These are phyloP conservation scores for Sebastes schlegelii DNA, from an alignment of 2,113 vertebrate genomes.

Conservation along the genomic window DNA sequence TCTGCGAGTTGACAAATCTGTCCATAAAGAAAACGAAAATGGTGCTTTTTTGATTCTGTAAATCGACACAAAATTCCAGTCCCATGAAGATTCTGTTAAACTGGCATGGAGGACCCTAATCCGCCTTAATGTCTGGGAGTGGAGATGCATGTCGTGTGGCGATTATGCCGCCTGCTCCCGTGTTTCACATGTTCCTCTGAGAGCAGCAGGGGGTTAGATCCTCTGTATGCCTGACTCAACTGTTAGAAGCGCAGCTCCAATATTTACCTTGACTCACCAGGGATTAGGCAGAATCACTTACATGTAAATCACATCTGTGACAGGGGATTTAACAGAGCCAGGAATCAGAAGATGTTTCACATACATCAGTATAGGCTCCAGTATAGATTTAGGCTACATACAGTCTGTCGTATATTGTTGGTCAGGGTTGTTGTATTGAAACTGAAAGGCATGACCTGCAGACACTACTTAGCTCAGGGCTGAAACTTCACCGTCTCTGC, in stretches of 20 bases:
- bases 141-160: constrained; percentile 52
- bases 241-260: constrained; percentile 20
- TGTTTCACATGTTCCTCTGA: constrained; percentile 48
- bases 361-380: not conserved
- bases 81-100: constrained; percentile 68
- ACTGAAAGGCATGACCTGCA: not conserved
- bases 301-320: not conserved
- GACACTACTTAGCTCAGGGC: not conserved
- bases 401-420: not conserved
- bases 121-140: constrained; percentile 62
- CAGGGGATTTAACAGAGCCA: constrained; percentile 6
- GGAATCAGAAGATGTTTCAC: not conserved
- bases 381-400: not conserved
- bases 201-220: constrained; percentile 31
- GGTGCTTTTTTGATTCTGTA: constrained; percentile 45
- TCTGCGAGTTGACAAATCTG: constrained; percentile 67
- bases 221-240: constrained; percentile 33
- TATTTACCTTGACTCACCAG: constrained; percentile 34
- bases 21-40: constrained; percentile 49
- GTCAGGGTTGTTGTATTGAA: not conserved
- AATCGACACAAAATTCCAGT: constrained; percentile 53
- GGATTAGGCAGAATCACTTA: constrained; percentile 29
- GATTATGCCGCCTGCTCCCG: constrained; percentile 53
- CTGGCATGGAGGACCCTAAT: constrained; percentile 57
- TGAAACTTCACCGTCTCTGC: not conserved